phyloP scores from a whole-genome alignment of 2,888 invertebrate species.

The Drosophila formosana region DNA sequence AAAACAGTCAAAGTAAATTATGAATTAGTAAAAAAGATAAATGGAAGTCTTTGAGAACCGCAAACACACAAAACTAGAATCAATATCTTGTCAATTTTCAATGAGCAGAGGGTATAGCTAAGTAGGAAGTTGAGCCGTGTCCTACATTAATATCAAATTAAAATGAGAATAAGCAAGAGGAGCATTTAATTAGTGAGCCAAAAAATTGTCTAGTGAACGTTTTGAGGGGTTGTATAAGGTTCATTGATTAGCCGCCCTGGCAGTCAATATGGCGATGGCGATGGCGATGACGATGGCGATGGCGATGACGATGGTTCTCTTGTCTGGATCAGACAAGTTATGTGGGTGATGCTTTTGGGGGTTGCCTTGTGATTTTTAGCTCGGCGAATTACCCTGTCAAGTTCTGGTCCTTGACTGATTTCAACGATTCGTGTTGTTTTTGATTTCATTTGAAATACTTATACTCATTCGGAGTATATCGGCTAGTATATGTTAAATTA shows the following conservation, averaged over 20 bases:
- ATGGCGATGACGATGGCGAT: background rate
- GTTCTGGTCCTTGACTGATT: constrained; percentile 54
- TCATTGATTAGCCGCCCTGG: constrained; percentile 57
- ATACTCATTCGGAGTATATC: background rate
- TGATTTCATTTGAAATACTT: constrained; percentile 8
- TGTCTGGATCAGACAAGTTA: background rate
- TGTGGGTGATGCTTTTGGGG: constrained; percentile 40
- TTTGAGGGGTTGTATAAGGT: constrained; percentile 28
- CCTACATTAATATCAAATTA: constrained; percentile 37
- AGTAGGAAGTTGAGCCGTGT: constrained; percentile 1
- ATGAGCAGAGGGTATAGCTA: background rate
- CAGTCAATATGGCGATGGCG: constrained; percentile 33
- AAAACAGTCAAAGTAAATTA: too few relatives aligned
- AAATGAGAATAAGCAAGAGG: constrained; percentile 28
- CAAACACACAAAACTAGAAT: background rate
- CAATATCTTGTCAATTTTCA: background rate
- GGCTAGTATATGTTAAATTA: background rate
- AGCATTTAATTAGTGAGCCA: constrained; percentile 27
- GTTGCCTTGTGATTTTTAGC: constrained; percentile 40
- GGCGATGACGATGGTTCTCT: background rate
- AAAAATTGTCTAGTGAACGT: constrained; percentile 7
- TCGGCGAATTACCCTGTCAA: constrained; percentile 29
- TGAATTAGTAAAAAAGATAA: too few relatives aligned
- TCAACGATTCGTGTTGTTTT: constrained; percentile 37
- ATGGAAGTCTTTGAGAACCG: too few relatives aligned